Percentiles rank a stretch among this genome's conserved stretches.
These are phyloP conservation scores for Cephonodes hylas DNA, from an alignment of 2,888 invertebrate genomes.

Conservation along the genomic window DNA sequence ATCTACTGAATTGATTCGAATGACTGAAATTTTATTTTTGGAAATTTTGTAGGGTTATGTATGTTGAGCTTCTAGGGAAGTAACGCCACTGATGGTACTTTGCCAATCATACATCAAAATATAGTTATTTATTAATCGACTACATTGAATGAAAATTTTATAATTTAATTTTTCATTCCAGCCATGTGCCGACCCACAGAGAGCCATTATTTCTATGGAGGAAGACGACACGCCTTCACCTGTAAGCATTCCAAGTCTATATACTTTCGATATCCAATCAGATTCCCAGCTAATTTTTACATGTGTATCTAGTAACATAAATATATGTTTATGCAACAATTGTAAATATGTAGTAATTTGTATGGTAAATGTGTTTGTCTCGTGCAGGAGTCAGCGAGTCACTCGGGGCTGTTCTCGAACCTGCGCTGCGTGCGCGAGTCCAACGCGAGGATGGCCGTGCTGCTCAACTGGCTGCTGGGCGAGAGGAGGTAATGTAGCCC, in stretches of 20 bases:
- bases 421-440: constrained; percentile 89
- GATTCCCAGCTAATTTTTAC: background rate
- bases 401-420: constrained; percentile 93
- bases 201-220: constrained; percentile 96
- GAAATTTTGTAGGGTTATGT: too few relatives aligned
- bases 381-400: constrained; percentile 86
- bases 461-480: constrained; percentile 87
- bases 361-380: background rate
- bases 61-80: too few relatives aligned
- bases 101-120: background rate
- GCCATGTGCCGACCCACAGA: constrained; percentile 82
- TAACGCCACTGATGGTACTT: too few relatives aligned
- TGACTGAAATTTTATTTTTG: too few relatives aligned
- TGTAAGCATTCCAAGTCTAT: constrained; percentile 79
- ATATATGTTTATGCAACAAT: too few relatives aligned
- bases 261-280: background rate
- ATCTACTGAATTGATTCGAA: too few relatives aligned
- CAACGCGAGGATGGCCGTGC: constrained; percentile 95
- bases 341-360: background rate
- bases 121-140: background rate
- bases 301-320: too few relatives aligned
- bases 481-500: constrained; percentile 56
- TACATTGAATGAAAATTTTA: too few relatives aligned
- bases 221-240: constrained; percentile 96
- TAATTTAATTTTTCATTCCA: constrained; percentile 31